A percentile compares a stretch with the other conserved stretches of the same genome.
Evolutionary conservation across 1,140 invertebrate genomes (phyloP).

Genomic region (Aphidius gifuensis): DNA sequence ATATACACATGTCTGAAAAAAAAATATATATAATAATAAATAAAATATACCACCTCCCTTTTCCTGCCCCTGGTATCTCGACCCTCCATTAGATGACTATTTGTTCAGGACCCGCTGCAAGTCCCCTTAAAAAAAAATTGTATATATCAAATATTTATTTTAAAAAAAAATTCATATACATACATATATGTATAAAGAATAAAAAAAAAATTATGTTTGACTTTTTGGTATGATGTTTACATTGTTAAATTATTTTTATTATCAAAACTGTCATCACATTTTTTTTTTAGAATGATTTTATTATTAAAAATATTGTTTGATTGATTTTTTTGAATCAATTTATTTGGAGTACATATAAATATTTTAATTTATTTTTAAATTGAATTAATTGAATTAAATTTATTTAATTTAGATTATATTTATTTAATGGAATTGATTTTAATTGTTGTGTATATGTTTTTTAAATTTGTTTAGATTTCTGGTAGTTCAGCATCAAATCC

Average conservation of each 20-base stretch:
- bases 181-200: not conserved
- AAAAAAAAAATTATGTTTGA: conserved; percentile 11
- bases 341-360: too few relatives aligned
- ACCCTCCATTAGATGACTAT: conserved; percentile 20
- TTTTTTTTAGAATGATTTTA: too few relatives aligned
- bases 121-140: not conserved
- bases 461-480: conserved; percentile 44
- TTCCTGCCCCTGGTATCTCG: too few relatives aligned
- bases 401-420: not conserved
- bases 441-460: conserved; percentile 10
- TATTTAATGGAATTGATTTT: not conserved
- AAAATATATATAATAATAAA: not conserved
- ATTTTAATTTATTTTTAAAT: too few relatives aligned
- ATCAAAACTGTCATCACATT: too few relatives aligned
- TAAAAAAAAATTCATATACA: not conserved
- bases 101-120: conserved; percentile 24
- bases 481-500: conserved; percentile 43
- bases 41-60: too few relatives aligned
- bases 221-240: not conserved
- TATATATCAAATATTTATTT: not conserved
- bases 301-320: too few relatives aligned
- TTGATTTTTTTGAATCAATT: too few relatives aligned
- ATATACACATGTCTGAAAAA: conserved; percentile 14
- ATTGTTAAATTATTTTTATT: not conserved
- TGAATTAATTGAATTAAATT: not conserved